Evolutionary conservation across 2,113 vertebrate genomes (phyloP).

Genomic region (Anguilla japonica): DNA sequence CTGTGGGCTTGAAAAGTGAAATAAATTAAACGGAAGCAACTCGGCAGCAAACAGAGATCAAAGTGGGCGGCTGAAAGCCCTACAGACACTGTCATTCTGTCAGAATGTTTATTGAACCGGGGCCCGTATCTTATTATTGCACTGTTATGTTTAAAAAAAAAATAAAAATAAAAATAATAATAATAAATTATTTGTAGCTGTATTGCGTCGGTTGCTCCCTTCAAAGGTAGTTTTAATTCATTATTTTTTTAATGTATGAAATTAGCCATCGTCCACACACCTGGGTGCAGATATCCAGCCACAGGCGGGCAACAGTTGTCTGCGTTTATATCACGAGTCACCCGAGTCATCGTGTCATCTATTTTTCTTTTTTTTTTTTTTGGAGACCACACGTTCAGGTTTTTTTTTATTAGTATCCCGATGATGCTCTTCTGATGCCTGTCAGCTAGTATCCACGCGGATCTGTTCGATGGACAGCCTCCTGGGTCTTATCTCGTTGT

Average conservation of each 20-base stretch:
- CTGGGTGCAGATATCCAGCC: neutral
- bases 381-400: neutral
- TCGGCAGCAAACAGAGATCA: conserved; percentile 63
- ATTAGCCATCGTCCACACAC: neutral
- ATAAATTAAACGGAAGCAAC: conserved; percentile 52
- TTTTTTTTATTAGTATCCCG: neutral
- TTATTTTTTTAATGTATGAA: neutral
- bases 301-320: neutral
- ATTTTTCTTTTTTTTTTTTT: neutral
- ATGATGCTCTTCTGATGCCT: neutral
- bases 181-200: neutral
- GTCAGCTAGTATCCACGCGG: neutral
- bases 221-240: neutral
- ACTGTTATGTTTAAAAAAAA: conserved; percentile 8
- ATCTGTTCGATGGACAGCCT: neutral
- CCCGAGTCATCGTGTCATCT: neutral
- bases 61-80: conserved; percentile 58
- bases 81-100: conserved; percentile 61
- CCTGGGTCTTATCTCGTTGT: neutral
- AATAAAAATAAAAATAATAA: neutral
- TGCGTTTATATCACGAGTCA: neutral
- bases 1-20: conserved; percentile 46
- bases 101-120: conserved; percentile 64
- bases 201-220: neutral
- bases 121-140: conserved; percentile 58